phyloP scores from a whole-genome alignment of 1,140 invertebrate species.

The Plutomurus gul region DNA sequence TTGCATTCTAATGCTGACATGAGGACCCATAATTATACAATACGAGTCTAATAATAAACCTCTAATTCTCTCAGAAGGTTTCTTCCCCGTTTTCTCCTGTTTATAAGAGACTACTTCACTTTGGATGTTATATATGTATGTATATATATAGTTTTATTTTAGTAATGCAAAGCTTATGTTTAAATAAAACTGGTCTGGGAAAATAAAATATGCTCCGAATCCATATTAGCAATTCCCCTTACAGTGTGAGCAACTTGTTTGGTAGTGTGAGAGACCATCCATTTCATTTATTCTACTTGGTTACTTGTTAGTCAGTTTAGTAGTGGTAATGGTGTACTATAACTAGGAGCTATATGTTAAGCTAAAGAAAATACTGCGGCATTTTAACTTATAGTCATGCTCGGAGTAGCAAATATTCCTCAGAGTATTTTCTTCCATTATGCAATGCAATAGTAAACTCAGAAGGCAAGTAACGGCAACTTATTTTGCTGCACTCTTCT shows the following conservation, averaged over 20 bases:
- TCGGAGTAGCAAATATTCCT: slow-evolving; percentile 19
- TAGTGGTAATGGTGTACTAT: not conserved
- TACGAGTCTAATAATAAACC: slow-evolving; percentile 50
- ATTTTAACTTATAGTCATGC: not conserved
- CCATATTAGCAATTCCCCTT: not conserved
- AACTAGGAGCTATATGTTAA: not conserved
- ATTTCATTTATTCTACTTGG: not conserved
- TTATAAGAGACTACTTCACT: not conserved
- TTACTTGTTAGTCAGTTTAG: not conserved
- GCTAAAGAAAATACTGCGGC: not conserved
- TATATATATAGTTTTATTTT: not conserved
- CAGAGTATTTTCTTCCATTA: not conserved
- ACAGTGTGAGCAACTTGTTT: not conserved
- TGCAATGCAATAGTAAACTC: not conserved
- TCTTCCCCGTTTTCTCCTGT: not conserved
- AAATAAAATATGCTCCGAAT: not conserved
- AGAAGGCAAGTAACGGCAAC: not conserved
- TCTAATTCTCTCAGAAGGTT: slow-evolving; percentile 33
- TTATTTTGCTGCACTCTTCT: not conserved
- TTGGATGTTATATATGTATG: not conserved
- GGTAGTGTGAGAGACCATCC: not conserved
- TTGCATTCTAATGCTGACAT: slow-evolving; percentile 53
- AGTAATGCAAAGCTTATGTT: not conserved
- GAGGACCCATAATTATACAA: slow-evolving; percentile 51
- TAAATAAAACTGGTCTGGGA: not conserved